Evolutionary conservation across 2,113 vertebrate genomes (phyloP).

Genomic region (Cyphomyrus plagiostoma): DNA sequence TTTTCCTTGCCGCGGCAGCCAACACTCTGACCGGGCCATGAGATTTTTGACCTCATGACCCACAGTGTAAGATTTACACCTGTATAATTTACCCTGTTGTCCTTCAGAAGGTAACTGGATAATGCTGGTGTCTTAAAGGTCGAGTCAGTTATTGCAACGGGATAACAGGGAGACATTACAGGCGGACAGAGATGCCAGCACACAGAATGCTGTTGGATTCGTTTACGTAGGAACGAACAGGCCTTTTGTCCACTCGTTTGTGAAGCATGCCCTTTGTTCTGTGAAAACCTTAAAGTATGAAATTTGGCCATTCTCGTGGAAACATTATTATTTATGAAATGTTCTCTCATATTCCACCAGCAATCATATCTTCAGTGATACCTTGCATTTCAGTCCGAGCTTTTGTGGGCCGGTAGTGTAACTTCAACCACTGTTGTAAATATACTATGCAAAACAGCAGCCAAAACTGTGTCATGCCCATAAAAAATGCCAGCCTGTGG

Average conservation of each 20-base stretch:
- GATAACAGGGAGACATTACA: constrained; percentile 25
- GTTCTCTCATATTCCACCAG: neutral
- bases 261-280: neutral
- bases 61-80: constrained; percentile 41
- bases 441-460: neutral
- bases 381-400: neutral
- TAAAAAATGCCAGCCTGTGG: neutral
- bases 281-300: neutral
- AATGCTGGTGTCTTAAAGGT: constrained; percentile 43
- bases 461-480: neutral
- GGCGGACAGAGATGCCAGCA: constrained; percentile 10
- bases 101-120: constrained; percentile 59
- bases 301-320: neutral
- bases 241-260: neutral
- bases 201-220: neutral
- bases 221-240: neutral
- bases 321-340: neutral
- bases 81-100: constrained; percentile 48
- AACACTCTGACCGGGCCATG: neutral
- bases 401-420: neutral
- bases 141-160: constrained; percentile 50
- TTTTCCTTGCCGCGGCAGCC: neutral
- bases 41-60: constrained; percentile 28
- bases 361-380: neutral
- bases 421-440: neutral